A percentile compares a stretch with the other conserved stretches of the same genome.
phyloP scores from a whole-genome alignment of 1,140 invertebrate species.

The Nomia melanderi region DNA sequence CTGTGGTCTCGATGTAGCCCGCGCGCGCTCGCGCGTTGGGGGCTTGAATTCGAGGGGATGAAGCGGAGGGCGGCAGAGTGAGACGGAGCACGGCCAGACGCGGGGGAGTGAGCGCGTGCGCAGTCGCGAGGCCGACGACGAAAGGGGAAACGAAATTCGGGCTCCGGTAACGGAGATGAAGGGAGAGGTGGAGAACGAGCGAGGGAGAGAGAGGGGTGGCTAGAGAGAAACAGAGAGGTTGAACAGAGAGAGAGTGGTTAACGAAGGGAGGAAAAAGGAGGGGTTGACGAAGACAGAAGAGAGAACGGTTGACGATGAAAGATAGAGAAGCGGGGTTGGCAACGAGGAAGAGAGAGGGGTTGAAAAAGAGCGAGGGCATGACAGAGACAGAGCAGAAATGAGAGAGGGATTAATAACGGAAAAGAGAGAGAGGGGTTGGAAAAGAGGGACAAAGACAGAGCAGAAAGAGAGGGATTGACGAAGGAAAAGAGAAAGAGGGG shows the following conservation, averaged over 20 bases:
- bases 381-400: too few species aligned
- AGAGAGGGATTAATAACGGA: too few species aligned
- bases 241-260: too few species aligned
- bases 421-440: too few species aligned
- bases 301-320: too few species aligned
- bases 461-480: too few species aligned
- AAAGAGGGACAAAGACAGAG: too few species aligned
- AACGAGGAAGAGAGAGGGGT: background rate
- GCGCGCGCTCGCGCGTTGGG: background rate
- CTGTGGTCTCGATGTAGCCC: background rate
- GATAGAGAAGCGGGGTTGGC: background rate
- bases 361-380: background rate
- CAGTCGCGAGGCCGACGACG: background rate
- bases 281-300: too few species aligned
- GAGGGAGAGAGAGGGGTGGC: background rate
- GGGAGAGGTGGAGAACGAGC: constrained; percentile 2
- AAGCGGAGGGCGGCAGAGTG: background rate
- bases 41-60: constrained; percentile 11
- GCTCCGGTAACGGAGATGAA: background rate
- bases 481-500: too few species aligned
- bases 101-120: constrained; percentile 12
- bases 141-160: background rate
- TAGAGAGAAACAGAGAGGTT: background rate
- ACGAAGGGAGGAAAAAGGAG: too few species aligned
- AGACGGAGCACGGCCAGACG: constrained; percentile 8